Conservation (phyloP, 2,113 vertebrate genomes). For the Dicrurus megarhynchus region DNA sequence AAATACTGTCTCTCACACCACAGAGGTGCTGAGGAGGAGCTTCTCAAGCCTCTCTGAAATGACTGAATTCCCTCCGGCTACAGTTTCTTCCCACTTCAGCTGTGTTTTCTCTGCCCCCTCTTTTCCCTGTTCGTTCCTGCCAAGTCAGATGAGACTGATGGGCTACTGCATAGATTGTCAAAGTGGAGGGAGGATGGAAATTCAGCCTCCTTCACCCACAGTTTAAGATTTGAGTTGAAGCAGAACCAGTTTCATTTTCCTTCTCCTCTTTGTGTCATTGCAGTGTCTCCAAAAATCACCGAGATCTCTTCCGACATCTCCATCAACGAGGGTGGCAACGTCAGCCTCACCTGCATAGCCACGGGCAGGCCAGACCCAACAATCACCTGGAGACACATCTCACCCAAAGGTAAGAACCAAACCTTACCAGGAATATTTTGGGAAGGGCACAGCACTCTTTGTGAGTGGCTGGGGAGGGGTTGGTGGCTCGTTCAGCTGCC, state of each 20-base stretch:
- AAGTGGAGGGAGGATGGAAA: background rate
- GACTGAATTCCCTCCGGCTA: background rate
- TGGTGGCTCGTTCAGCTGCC: rapidly evolving
- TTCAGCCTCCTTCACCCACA: background rate
- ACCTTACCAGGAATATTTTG: rapidly evolving
- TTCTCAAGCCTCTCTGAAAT: background rate
- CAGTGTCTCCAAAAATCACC: constrained; percentile 94
- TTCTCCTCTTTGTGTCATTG: constrained; percentile 35
- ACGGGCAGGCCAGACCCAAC: constrained; percentile 92
- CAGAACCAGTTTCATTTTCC: background rate
- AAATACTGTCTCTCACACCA: background rate
- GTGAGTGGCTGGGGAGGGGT: background rate
- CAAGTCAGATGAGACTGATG: background rate
- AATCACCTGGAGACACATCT: constrained; percentile 92
- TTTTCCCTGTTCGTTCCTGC: background rate
- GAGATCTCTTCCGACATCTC: constrained; percentile 92
- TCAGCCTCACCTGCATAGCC: constrained; percentile 93
- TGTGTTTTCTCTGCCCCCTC: background rate
- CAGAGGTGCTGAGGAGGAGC: background rate
- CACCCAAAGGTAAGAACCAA: constrained; percentile 84
- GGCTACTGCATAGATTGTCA: background rate
- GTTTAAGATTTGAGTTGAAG: background rate
- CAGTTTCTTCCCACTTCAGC: background rate
- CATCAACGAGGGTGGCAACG: constrained; percentile 93
- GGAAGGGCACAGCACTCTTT: background rate